Conservation (phyloP, 2,113 vertebrate species). For the Aplodontia rufa region DNA sequence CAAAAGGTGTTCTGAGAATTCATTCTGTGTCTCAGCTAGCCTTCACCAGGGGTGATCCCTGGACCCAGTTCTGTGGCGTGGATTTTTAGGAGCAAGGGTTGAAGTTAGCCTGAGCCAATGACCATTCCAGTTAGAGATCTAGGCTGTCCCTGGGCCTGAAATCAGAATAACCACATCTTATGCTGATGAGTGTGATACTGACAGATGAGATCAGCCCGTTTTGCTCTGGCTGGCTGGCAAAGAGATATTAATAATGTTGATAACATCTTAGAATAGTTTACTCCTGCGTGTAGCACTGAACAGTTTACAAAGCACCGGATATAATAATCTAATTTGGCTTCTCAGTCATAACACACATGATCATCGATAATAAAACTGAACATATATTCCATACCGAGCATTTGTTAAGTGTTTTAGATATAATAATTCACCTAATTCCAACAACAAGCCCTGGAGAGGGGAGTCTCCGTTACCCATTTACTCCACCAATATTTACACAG, state of each 20-base stretch:
- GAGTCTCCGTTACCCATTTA: background rate
- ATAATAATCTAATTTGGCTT: slow-evolving; percentile 1
- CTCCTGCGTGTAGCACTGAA: background rate
- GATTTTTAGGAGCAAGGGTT: background rate
- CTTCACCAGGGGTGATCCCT: background rate
- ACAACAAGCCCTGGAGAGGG: background rate
- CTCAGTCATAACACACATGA: background rate
- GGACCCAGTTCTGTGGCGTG: too few species aligned
- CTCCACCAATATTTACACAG: background rate
- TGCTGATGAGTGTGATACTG: background rate
- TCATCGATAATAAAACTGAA: background rate
- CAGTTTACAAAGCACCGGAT: background rate
- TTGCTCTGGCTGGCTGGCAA: background rate
- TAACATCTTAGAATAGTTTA: slow-evolving; percentile 16
- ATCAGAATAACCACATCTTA: background rate
- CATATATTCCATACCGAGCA: background rate
- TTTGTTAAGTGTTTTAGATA: background rate
- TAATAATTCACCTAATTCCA: background rate
- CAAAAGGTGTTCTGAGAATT: background rate
- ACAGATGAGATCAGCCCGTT: background rate
- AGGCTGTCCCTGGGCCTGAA: background rate
- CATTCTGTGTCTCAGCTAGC: background rate
- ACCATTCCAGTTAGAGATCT: background rate
- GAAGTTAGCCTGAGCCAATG: background rate
- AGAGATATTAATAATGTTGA: background rate